Conservation (phyloP, 1,140 invertebrate species). For the Oncopodura yosiiana region DNA sequence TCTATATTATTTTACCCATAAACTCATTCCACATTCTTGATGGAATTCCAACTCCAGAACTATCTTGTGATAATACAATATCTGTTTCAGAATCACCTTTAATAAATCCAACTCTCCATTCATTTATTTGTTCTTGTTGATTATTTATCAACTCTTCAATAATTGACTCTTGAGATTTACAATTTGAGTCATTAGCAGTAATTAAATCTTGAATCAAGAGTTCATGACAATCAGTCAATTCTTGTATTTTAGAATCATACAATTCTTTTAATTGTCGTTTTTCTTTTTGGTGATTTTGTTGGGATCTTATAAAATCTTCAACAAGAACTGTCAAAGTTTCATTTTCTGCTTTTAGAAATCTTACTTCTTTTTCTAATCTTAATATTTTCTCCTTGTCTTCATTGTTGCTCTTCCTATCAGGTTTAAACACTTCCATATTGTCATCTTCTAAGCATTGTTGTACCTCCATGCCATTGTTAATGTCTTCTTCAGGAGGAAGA, state of each 20-base stretch:
- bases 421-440: too few relatives aligned
- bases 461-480: too few relatives aligned
- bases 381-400: background rate
- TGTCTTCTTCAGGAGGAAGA: too few relatives aligned
- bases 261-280: background rate
- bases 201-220: slow-evolving; percentile 1
- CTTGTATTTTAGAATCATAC: background rate
- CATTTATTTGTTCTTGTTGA: slow-evolving; percentile 1
- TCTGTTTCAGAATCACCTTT: background rate
- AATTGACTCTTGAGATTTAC: slow-evolving; percentile 1
- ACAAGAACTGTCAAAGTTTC: background rate
- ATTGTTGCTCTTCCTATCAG: too few relatives aligned
- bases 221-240: background rate
- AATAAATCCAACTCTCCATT: slow-evolving; percentile 1
- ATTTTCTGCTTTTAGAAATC: background rate
- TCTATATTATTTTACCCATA: too few relatives aligned
- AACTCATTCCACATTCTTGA: background rate
- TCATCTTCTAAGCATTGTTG: too few relatives aligned
- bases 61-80: background rate
- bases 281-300: background rate
- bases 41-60: background rate
- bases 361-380: background rate
- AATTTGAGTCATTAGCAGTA: background rate
- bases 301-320: background rate
- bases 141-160: slow-evolving; percentile 2